Evolutionary conservation across 2,888 invertebrate species (phyloP).

Genomic region (Caenorhabditis zanzibari): DNA sequence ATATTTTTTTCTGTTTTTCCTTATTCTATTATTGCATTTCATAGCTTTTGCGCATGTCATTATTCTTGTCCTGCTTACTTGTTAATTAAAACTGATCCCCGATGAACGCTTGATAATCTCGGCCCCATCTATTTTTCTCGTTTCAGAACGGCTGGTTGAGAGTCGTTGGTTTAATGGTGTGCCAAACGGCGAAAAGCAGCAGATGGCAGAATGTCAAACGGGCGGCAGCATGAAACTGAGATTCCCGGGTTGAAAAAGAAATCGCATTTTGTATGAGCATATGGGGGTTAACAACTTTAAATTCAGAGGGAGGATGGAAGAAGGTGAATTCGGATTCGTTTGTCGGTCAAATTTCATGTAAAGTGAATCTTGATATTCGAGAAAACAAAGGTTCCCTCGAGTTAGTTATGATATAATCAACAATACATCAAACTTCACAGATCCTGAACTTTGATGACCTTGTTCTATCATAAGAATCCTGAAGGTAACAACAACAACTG

Average conservation of each 20-base stretch:
- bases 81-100: background rate
- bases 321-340: background rate
- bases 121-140: slow-evolving; percentile 3
- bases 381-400: background rate
- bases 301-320: background rate
- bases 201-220: slow-evolving; percentile 60
- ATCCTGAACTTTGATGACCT: background rate
- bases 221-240: background rate
- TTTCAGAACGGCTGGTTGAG: slow-evolving; percentile 31
- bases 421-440: background rate
- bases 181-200: slow-evolving; percentile 38
- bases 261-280: slow-evolving; percentile 31
- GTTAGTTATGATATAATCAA: too few relatives aligned
- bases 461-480: background rate
- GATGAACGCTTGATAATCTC: slow-evolving; percentile 30
- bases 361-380: background rate
- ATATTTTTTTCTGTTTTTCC: background rate
- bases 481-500: too few relatives aligned
- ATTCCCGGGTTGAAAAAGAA: slow-evolving; percentile 16
- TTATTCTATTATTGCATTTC: slow-evolving; percentile 22
- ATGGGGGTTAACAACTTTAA: slow-evolving; percentile 43
- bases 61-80: background rate
- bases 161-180: slow-evolving; percentile 56
- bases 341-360: background rate
- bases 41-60: slow-evolving; percentile 20